Evolutionary conservation across 2,113 vertebrate genomes (phyloP).

Genomic region (Brevimyrus niger): DNA sequence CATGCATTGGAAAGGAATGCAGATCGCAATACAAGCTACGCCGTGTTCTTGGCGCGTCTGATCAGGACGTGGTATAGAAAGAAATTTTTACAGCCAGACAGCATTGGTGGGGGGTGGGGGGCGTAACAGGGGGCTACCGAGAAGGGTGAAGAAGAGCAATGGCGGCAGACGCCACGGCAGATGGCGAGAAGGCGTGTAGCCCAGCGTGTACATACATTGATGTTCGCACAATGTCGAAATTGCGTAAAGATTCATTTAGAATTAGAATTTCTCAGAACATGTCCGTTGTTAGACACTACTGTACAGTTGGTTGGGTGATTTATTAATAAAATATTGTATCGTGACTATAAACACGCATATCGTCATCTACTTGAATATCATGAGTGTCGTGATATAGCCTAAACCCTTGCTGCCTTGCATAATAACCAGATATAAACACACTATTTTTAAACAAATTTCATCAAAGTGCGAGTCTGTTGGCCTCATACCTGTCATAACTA

Average conservation of each 20-base stretch:
- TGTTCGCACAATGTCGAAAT: neutral
- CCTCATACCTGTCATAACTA: too few relatives aligned
- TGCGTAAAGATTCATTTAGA: neutral
- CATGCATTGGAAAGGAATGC: neutral
- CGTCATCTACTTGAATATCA: too few relatives aligned
- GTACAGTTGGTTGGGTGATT: neutral
- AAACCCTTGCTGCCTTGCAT: too few relatives aligned
- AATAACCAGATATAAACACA: too few relatives aligned
- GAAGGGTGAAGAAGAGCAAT: neutral
- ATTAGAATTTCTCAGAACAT: neutral
- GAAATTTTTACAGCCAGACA: neutral
- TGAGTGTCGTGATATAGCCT: too few relatives aligned
- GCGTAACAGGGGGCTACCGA: neutral
- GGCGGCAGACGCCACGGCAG: too few relatives aligned
- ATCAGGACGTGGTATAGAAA: neutral
- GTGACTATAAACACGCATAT: too few relatives aligned
- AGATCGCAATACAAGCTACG: neutral
- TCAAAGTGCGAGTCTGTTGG: too few relatives aligned
- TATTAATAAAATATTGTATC: too few relatives aligned
- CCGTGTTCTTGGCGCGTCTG: neutral
- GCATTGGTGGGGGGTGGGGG: neutral
- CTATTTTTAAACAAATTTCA: too few relatives aligned
- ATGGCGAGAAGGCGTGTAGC: neutral
- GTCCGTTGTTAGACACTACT: neutral
- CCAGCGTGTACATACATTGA: neutral